phyloP scores from a whole-genome alignment of 2,888 invertebrate species.

The Drosophila diplacantha region DNA sequence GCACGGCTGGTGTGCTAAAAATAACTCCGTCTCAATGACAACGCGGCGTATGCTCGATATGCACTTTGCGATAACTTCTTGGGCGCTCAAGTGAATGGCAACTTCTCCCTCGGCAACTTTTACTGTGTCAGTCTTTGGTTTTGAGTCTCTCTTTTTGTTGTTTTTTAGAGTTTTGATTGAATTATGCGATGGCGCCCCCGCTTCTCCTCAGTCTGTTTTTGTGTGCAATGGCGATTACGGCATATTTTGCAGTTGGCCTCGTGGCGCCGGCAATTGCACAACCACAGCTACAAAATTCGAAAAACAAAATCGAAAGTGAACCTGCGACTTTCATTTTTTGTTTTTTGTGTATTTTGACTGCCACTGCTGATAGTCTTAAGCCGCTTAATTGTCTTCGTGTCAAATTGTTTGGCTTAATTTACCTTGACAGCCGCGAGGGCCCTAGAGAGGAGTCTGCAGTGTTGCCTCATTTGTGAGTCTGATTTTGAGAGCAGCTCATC shows the following conservation, averaged over 20 bases:
- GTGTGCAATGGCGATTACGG: constrained; percentile 57
- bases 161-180: constrained; percentile 54
- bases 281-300: constrained; percentile 49
- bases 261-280: constrained; percentile 68
- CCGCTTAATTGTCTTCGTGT: constrained; percentile 68
- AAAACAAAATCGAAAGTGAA: constrained; percentile 63
- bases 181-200: constrained; percentile 57
- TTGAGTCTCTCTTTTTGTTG: constrained; percentile 4
- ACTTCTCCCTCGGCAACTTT: constrained; percentile 53
- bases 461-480: constrained; percentile 51
- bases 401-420: constrained; percentile 67
- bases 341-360: constrained; percentile 7
- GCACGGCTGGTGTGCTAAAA: constrained; percentile 55
- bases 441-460: constrained; percentile 18
- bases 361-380: constrained; percentile 55
- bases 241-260: constrained; percentile 67
- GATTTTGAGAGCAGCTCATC: constrained; percentile 24
- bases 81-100: constrained; percentile 24
- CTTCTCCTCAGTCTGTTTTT: constrained; percentile 18
- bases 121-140: constrained; percentile 39
- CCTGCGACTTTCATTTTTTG: constrained; percentile 68
- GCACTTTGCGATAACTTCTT: constrained; percentile 42
- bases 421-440: constrained; percentile 56
- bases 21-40: constrained; percentile 63
- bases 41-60: constrained; percentile 64